These are phyloP conservation scores for Apodemus speciosus DNA, from an alignment of 2,113 vertebrate species.

Conservation along the genomic window DNA sequence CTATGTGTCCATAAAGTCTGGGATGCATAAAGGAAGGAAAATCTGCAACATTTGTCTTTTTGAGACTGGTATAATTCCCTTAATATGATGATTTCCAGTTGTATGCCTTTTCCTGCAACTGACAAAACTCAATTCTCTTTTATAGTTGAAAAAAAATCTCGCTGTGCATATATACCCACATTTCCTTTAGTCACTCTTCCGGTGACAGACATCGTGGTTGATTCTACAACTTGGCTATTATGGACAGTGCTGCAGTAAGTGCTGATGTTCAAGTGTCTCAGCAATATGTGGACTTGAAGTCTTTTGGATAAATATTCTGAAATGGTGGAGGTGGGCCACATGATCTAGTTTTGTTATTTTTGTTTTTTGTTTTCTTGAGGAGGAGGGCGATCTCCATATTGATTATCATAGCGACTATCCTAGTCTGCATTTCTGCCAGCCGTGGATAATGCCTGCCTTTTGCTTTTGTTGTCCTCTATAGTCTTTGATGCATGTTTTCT, in stretches of 20 bases:
- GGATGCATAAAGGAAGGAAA: not conserved
- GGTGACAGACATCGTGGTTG: not conserved
- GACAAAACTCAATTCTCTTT: not conserved
- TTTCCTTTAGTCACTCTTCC: not conserved
- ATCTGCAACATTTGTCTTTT: not conserved
- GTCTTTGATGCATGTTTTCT: not conserved
- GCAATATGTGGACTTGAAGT: not conserved
- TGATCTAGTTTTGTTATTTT: not conserved
- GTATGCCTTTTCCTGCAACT: not conserved
- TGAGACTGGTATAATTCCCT: not conserved
- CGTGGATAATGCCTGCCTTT: not conserved
- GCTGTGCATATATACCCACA: not conserved
- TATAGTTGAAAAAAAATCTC: not conserved
- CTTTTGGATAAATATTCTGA: not conserved
- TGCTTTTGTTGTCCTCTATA: not conserved
- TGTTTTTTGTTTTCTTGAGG: not conserved
- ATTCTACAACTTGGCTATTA: not conserved
- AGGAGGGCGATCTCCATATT: not conserved
- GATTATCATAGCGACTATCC: not conserved
- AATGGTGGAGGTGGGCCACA: not conserved
- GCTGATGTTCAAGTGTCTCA: not conserved
- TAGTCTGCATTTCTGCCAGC: not conserved
- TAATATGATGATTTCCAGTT: not conserved
- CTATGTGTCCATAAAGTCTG: not conserved
- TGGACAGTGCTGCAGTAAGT: not conserved